Evolutionary conservation across 1,140 invertebrate genomes (phyloP), one percentile per base, ranked within the genome.

Genomic region (Anastatus disparis): DNA sequence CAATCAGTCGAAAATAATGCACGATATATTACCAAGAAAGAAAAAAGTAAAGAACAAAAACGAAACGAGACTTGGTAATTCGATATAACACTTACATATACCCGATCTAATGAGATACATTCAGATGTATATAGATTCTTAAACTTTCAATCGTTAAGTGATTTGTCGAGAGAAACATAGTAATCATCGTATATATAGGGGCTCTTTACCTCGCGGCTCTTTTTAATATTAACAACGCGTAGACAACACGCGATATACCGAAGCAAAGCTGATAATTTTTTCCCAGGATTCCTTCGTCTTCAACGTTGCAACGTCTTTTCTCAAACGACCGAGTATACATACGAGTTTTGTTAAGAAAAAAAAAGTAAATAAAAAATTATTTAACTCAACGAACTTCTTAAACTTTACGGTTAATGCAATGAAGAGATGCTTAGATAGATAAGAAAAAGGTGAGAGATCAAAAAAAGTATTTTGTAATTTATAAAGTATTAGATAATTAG

Each of bases 251-350:
- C 42, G 17, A 8, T n/a, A 6, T 3, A 6, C 6, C 12, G 17
- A 8, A 74, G 72, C 67, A n/a, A 74, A 72, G 63, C 61, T 63
- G 64, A 58, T 71, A 46, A 64, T 63, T 75, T n/a, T n/a, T 76
- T 76, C 76, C 71, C 75, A 78, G 67, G 76, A n/a, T n/a, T n/a
- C n/a, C n/a, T n/a, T n/a, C n/a, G 72, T 55, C 74, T 74, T 74
- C 66, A 48, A 70, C 4, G 42, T 62, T 50, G 38, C 40, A 42
- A 70, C 52, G 38, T 66, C 42, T 29, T 50, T 63, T 10, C 42
- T 26, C 29, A 15, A 4, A 7, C n/a, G n/a, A n/a, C n/a, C n/a
- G n/a, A n/a, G n/a, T n/a, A n/a, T n/a, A n/a, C n/a, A n/a, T n/a
- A n/a, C n/a, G n/a, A n/a, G n/a, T n/a, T n/a, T n/a, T n/a, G n/a